Conservation (phyloP, 2,888 invertebrate genomes). For the Anthrax anthrax region DNA sequence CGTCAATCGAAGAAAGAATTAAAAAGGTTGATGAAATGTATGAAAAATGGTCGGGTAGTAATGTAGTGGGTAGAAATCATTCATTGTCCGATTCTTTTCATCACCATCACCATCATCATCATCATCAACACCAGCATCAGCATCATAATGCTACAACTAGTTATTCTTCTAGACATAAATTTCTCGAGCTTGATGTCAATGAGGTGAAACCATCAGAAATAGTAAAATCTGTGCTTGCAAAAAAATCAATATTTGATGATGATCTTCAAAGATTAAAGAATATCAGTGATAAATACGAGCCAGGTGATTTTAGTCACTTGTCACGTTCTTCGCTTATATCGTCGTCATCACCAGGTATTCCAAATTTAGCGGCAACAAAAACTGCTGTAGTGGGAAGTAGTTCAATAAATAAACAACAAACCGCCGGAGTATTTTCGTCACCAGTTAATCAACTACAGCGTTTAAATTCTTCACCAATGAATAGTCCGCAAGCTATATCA, state of each 20-base stretch:
- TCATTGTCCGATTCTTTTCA: background rate
- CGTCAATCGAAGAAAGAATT: slow-evolving; percentile 80
- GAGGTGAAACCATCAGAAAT: slow-evolving; percentile 87
- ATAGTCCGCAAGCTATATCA: slow-evolving; percentile 33
- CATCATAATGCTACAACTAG: slow-evolving; percentile 1
- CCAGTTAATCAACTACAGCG: slow-evolving; percentile 21
- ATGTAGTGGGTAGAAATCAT: slow-evolving; percentile 5
- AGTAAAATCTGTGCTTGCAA: slow-evolving; percentile 79
- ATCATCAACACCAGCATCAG: slow-evolving; percentile 1
- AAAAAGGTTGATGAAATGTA: slow-evolving; percentile 86
- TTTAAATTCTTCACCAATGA: slow-evolving; percentile 33
- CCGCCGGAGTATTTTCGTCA: background rate
- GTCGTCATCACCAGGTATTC: slow-evolving; percentile 24
- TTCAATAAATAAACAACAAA: slow-evolving; percentile 8
- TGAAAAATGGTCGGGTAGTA: slow-evolving; percentile 60
- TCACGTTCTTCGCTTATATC: slow-evolving; percentile 6
- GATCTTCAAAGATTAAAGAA: slow-evolving; percentile 86
- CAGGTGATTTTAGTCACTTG: slow-evolving; percentile 26
- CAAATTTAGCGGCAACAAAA: slow-evolving; percentile 30
- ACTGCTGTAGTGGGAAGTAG: slow-evolving; percentile 19
- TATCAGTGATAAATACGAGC: slow-evolving; percentile 69
- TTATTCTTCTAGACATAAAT: slow-evolving; percentile 45
- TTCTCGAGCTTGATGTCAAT: slow-evolving; percentile 64
- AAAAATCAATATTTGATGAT: slow-evolving; percentile 90
- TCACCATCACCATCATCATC: background rate